A percentile compares a stretch with the other conserved stretches of the same genome.
Evolutionary conservation across 2,888 invertebrate species (phyloP).

Genomic region (Nudaria mundana): DNA sequence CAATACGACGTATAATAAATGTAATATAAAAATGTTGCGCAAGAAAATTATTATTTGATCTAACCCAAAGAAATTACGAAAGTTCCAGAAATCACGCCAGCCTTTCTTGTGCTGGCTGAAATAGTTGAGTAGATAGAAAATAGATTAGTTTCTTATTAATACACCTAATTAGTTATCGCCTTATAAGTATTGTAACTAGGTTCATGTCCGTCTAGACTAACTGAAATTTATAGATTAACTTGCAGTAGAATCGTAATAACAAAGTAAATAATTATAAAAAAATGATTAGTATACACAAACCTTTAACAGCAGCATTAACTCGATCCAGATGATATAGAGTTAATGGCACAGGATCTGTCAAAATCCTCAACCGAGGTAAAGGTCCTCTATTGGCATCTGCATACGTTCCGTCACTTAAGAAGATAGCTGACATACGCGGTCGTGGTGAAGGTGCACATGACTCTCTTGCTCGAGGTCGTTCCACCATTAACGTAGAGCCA

Average conservation of each 20-base stretch:
- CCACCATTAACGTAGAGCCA: slow-evolving; percentile 64
- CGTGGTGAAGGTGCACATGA: slow-evolving; percentile 69
- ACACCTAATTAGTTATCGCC: too few species aligned
- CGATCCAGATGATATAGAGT: slow-evolving; percentile 77
- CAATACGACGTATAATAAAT: too few species aligned
- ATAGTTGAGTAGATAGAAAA: too few species aligned
- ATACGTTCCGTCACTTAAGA: slow-evolving; percentile 61
- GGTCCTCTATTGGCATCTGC: slow-evolving; percentile 50
- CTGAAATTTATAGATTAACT: too few species aligned
- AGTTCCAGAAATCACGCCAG: too few species aligned
- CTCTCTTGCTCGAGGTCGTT: slow-evolving; percentile 57
- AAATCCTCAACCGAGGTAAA: slow-evolving; percentile 54
- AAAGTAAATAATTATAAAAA: neutral
- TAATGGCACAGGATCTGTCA: slow-evolving; percentile 77
- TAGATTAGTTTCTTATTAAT: too few species aligned
- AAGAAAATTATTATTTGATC: too few species aligned
- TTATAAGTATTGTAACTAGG: too few species aligned
- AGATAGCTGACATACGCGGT: slow-evolving; percentile 72
- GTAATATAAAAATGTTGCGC: too few species aligned
- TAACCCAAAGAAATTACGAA: too few species aligned
- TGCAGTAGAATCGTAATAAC: neutral
- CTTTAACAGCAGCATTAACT: slow-evolving; percentile 79
- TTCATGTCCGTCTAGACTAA: too few species aligned
- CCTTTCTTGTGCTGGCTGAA: too few species aligned
- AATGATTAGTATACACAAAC: slow-evolving; percentile 39